Percentiles rank a stretch among this genome's conserved stretches.
These are phyloP conservation scores for Papilio gigon DNA, from an alignment of 2,888 invertebrate genomes.

Conservation along the genomic window DNA sequence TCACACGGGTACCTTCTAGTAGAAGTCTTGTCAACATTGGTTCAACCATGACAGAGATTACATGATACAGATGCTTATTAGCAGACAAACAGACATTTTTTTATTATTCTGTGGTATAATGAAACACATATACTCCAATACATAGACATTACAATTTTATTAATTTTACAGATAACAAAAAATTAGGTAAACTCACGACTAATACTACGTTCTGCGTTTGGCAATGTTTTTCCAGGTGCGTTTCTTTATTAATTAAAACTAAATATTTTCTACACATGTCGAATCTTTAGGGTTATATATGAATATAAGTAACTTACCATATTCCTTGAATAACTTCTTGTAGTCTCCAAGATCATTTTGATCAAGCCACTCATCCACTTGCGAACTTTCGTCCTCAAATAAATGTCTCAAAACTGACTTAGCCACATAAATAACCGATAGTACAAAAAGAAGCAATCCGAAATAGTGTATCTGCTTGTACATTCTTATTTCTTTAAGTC, in stretches of 20 bases:
- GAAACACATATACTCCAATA: too few species aligned
- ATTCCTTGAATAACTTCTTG: conserved; percentile 86
- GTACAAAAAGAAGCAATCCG: conserved; percentile 64
- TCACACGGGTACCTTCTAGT: too few species aligned
- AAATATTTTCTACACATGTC: not conserved
- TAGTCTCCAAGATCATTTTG: conserved; percentile 87
- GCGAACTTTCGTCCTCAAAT: conserved; percentile 80
- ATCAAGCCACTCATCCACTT: conserved; percentile 89
- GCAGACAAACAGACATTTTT: too few species aligned
- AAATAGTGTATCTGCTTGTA: conserved; percentile 65
- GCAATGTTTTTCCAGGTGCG: not conserved
- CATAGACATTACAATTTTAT: too few species aligned
- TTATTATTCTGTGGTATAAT: too few species aligned
- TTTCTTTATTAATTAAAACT: not conserved
- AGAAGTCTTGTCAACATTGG: too few species aligned
- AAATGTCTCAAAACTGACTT: conserved; percentile 68
- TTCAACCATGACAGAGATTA: too few species aligned
- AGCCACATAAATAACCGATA: conserved; percentile 66
- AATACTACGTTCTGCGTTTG: not conserved
- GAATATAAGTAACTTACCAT: conserved; percentile 82
- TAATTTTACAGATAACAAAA: too few species aligned
- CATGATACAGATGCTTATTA: too few species aligned
- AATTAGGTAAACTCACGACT: not conserved
- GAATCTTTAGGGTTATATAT: conserved; percentile 1
- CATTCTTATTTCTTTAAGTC: conserved; percentile 64